Evolutionary conservation across 2,888 invertebrate species (phyloP), one percentile per base, ranked within the genome.

Genomic region (Parapristionchus giblindavisi): DNA sequence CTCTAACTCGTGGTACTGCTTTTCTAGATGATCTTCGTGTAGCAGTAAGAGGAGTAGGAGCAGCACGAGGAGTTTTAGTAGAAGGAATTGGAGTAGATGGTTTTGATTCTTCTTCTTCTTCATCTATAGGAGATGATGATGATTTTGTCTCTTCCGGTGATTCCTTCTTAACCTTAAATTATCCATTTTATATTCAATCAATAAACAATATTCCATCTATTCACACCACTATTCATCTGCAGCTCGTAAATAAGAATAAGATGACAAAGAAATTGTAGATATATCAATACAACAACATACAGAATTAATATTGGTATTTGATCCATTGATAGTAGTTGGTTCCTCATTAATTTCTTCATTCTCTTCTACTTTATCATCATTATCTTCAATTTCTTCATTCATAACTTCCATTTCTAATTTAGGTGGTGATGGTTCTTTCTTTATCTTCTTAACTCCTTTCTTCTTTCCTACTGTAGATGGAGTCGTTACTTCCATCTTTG

Each of bases 21-120:
- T 43, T 70, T 32, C 70, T 54, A 1, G 70, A 52, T 2, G 70
- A 70, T 70, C 70, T 54, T 54, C 70, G 27, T n/a, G 70, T 70
- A 3, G 70, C 66, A 51, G 48, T 70, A 11, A 29, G 36, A 27
- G 54, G 54, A 36, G 54, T 11, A 27, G 54, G 11, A 4, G 6
- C 27, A 21, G 27, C 38, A 52, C 54, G 52, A 21, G 58, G 27
- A 3, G 21, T 34, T 51, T 14, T 8, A 27, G 36, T 52, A 2
- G 40, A 21, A 14, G 27, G 52, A 36, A 40, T n/a, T 24, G 54
- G 32, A 21, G 32, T 66, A n/a, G 24, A 48, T 32, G n/a, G 32
- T 51, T 66, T 66, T 24, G 5, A 21, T 32, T 3, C 58, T 27
- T 11, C 51, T n/a, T 14, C 66, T 32, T 66, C 34, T 63, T n/a